Percentiles rank a stretch among this genome's conserved stretches.
Conservation (phyloP, 2,113 vertebrate species). For the Merops nubicus region DNA sequence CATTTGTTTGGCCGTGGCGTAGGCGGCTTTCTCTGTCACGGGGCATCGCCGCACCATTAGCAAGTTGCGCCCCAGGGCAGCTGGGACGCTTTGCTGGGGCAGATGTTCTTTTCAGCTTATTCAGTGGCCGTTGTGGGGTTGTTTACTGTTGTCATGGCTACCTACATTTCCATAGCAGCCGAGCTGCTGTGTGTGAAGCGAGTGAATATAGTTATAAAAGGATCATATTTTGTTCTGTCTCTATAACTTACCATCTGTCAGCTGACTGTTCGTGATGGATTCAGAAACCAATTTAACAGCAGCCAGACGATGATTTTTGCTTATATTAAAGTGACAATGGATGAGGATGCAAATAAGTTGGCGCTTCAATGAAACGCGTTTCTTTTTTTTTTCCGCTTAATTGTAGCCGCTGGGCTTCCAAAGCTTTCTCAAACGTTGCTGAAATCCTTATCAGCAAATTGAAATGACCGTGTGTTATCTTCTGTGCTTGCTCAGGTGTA, state of each 20-base stretch:
- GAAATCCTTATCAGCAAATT: not conserved
- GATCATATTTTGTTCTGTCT: slow-evolving; percentile 83
- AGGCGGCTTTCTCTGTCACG: slow-evolving; percentile 74
- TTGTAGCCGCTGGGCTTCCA: not conserved
- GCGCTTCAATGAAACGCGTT: not conserved
- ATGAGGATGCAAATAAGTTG: not conserved
- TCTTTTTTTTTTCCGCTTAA: not conserved
- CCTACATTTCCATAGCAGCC: slow-evolving; percentile 83
- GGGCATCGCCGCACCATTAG: slow-evolving; percentile 64
- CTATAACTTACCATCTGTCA: slow-evolving; percentile 84
- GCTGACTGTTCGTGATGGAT: slow-evolving; percentile 67
- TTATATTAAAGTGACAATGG: slow-evolving; percentile 40
- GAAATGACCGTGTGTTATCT: not conserved
- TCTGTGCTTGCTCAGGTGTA: not conserved
- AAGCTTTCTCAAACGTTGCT: not conserved
- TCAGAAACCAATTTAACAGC: slow-evolving; percentile 70
- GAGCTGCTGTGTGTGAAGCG: slow-evolving; percentile 75
- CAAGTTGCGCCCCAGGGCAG: slow-evolving; percentile 76
- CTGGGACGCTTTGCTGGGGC: slow-evolving; percentile 77
- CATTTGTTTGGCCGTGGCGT: slow-evolving; percentile 75
- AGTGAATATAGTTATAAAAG: slow-evolving; percentile 83
- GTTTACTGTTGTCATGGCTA: slow-evolving; percentile 85
- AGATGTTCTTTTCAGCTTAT: slow-evolving; percentile 86
- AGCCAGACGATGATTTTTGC: slow-evolving; percentile 40
- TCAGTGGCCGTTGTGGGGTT: slow-evolving; percentile 79